phyloP scores from a whole-genome alignment of 2,797 vertebrate species.

The Setipinna tenuifilis region DNA sequence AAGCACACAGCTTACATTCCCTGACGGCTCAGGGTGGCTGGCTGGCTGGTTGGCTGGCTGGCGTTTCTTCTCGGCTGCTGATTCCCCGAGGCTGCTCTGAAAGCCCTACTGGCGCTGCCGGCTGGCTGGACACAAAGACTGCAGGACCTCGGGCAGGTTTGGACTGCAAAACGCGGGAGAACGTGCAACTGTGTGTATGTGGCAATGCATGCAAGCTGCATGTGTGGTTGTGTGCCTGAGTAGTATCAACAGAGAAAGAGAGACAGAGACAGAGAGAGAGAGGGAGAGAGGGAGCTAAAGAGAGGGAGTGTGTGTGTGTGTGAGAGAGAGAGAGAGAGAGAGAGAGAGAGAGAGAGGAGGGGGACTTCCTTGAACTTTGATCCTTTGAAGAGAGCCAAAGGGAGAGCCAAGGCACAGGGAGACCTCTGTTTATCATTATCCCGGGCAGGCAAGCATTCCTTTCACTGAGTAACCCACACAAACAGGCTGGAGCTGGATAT shows the following conservation, averaged over 20 bases:
- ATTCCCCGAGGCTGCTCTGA: background rate
- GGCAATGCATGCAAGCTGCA: background rate
- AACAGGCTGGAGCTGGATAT: conserved; percentile 14
- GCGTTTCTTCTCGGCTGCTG: conserved; percentile 30
- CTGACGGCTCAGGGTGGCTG: background rate
- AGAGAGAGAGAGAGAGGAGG: conserved; percentile 37
- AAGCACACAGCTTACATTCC: background rate
- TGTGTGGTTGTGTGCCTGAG: background rate
- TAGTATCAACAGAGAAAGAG: background rate
- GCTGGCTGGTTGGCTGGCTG: background rate
- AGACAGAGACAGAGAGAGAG: background rate
- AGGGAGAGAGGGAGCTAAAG: background rate
- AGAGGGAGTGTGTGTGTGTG: background rate
- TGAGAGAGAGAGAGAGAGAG: background rate
- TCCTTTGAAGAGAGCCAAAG: conserved; percentile 52
- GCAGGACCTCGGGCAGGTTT: conserved; percentile 55
- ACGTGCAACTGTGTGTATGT: conserved; percentile 26
- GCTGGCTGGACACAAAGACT: conserved; percentile 49
- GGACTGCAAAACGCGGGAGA: conserved; percentile 50
- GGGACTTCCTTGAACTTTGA: conserved; percentile 66
- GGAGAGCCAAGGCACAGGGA: conserved; percentile 42
- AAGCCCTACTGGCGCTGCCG: conserved; percentile 42
- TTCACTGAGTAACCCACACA: background rate
- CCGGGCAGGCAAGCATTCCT: conserved; percentile 16
- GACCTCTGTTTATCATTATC: conserved; percentile 58